These are phyloP conservation scores for Campoletis sonorensis DNA, from an alignment of 1,140 invertebrate species.

Conservation along the genomic window DNA sequence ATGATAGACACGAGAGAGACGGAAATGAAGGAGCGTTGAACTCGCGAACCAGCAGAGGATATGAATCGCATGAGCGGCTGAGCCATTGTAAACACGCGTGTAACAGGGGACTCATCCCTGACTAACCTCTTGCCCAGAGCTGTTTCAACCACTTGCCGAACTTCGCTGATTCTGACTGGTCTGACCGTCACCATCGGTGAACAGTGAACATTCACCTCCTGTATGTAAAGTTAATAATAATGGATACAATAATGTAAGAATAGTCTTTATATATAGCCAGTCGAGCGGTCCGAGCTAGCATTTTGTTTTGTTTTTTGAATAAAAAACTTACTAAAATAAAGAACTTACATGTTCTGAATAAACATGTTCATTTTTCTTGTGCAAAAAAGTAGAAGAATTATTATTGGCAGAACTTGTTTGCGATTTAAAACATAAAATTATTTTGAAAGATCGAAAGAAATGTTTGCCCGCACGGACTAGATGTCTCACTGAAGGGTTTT, in stretches of 20 bases:
- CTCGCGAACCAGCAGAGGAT: conserved; percentile 58
- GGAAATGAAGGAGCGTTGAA: conserved; percentile 20
- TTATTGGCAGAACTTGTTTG: too few relatives aligned
- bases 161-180: conserved; percentile 37
- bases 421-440: too few relatives aligned
- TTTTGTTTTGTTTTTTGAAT: too few relatives aligned
- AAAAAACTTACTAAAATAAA: too few relatives aligned
- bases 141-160: conserved; percentile 6
- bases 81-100: conserved; percentile 74
- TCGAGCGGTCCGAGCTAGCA: too few relatives aligned
- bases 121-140: conserved; percentile 38
- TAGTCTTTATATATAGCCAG: neutral
- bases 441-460: too few relatives aligned
- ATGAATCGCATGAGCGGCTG: conserved; percentile 68
- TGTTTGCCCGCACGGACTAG: too few relatives aligned
- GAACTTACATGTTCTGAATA: too few relatives aligned
- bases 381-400: too few relatives aligned
- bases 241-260: too few relatives aligned
- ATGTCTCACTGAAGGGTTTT: too few relatives aligned
- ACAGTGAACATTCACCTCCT: conserved; percentile 9
- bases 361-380: too few relatives aligned
- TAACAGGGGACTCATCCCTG: conserved; percentile 71
- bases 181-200: conserved; percentile 29
- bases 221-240: neutral
- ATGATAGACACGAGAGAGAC: conserved; percentile 4